Evolutionary conservation across 2,888 invertebrate species (phyloP).

Genomic region (Andrena marginata): DNA sequence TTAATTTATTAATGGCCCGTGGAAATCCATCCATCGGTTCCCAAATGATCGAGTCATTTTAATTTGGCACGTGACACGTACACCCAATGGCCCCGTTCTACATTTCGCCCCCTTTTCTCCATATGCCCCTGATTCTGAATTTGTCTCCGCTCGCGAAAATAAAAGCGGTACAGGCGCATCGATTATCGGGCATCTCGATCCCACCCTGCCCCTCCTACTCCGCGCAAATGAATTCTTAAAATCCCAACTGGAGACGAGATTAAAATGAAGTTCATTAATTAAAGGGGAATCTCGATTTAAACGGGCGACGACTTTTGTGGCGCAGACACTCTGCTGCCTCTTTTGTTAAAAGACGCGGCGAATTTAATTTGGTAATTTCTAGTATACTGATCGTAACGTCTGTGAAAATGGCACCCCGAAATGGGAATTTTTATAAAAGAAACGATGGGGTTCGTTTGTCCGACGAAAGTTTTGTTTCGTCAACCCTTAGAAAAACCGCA

Average conservation of each 20-base stretch:
- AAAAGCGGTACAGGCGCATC: constrained; percentile 6
- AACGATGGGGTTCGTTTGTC: too few relatives aligned
- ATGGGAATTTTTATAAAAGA: too few relatives aligned
- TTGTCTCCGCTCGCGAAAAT: constrained; percentile 19
- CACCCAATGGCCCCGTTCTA: constrained; percentile 47
- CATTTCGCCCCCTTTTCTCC: constrained; percentile 45
- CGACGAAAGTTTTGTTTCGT: too few relatives aligned
- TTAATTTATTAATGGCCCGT: constrained; percentile 67
- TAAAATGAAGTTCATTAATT: neutral
- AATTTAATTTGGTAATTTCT: too few relatives aligned
- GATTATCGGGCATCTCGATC: neutral
- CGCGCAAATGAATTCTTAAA: constrained; percentile 10
- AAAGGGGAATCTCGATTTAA: neutral
- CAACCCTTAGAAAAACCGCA: too few relatives aligned
- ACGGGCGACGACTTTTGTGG: neutral
- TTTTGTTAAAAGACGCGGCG: too few relatives aligned
- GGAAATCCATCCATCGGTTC: constrained; percentile 49
- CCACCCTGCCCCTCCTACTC: neutral
- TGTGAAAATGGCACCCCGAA: too few relatives aligned
- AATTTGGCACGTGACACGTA: constrained; percentile 36
- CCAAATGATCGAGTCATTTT: constrained; percentile 54
- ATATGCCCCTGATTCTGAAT: neutral
- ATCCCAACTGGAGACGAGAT: neutral
- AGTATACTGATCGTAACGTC: too few relatives aligned
- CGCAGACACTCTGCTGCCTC: too few relatives aligned